Base-by-base conservation (phyloP, 2,888 invertebrate genomes). In the Drosophila quasianomalipes region DNA sequence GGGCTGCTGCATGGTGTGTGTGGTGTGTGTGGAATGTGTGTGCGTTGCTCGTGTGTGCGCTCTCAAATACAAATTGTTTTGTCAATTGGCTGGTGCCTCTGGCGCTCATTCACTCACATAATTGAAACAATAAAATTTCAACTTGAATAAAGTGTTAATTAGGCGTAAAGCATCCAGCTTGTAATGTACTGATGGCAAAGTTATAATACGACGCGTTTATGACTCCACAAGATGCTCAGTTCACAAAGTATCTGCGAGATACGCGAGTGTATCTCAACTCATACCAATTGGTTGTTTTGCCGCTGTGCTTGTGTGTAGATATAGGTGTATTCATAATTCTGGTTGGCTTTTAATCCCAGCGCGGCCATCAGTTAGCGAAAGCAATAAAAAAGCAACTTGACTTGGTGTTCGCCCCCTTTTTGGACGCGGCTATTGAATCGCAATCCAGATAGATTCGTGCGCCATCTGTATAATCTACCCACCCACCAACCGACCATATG, bases 401-500 rank as follows among this genome's bases (percentile, higher is more conserved):
- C 84, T 85, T 74, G 62, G 52, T 59, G 30, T 59, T 39, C 62
- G 47, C 54, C 57, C 60, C 57, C 55, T 35, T 60, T 53, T 47
- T 72, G 61, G 70, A 30, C 55, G 55, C 63, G 73, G 71, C 78
- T 82, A 90, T 90, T 83, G 90, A 89, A 73, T 82, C 70, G 68
- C 77, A 76, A 81, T 81, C 54, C 57, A 59, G 82, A 77, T 79
- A 76, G 75, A 74, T 74, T 79, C 74, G 66, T 70, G 86, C 80
- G 82, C 84, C 92, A 89, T 90, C 90, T 92, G 92, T 75, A 84
- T 81, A 81, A 91, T 90, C 92, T 91, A 89, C 90, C 89, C 90
- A 91, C 81, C 92, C 91, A 89, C 89, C 89, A 89, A 91, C 79
- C 77, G 85, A 91, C 85, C 92, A 92, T 92, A 92, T 92, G 92